Evolutionary conservation across 2,797 vertebrate species (phyloP).

Genomic region (Paratrypauchen microcephalus): DNA sequence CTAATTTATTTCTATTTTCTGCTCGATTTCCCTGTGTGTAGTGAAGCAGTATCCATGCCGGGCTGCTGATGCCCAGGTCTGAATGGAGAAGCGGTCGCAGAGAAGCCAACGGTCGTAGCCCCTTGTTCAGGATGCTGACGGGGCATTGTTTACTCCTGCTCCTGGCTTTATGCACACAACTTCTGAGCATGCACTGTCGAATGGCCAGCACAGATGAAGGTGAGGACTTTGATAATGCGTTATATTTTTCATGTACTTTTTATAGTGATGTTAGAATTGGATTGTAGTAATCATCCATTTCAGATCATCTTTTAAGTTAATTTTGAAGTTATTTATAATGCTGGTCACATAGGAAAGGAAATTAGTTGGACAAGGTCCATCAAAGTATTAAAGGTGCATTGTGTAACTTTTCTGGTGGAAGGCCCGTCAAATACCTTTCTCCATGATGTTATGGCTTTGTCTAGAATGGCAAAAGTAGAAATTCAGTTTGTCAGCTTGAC

Average conservation of each 20-base stretch:
- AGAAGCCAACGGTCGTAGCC: slow-evolving; percentile 70
- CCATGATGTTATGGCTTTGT: no score
- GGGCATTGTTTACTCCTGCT: slow-evolving; percentile 72
- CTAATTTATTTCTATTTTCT: slow-evolving; percentile 1
- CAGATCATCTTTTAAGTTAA: no score
- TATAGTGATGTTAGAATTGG: no score
- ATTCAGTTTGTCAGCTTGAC: no score
- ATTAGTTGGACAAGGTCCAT: no score
- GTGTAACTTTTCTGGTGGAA: no score
- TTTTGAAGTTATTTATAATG: background rate
- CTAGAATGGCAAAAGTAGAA: no score
- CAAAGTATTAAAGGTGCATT: no score
- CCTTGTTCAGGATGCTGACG: slow-evolving; percentile 74
- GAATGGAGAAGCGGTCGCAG: slow-evolving; percentile 72
- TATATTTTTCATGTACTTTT: background rate
- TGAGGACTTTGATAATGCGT: slow-evolving; percentile 51
- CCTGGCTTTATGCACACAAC: slow-evolving; percentile 67
- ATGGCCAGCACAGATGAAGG: slow-evolving; percentile 72
- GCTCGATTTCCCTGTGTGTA: slow-evolving; percentile 22
- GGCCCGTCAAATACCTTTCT: no score
- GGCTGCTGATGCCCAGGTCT: slow-evolving; percentile 70
- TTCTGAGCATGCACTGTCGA: slow-evolving; percentile 61
- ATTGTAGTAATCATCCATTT: no score
- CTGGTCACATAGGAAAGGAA: background rate
- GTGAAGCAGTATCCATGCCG: slow-evolving; percentile 58